These are phyloP conservation scores for Carapus acus DNA, from an alignment of 2,797 vertebrate genomes.

Conservation along the genomic window DNA sequence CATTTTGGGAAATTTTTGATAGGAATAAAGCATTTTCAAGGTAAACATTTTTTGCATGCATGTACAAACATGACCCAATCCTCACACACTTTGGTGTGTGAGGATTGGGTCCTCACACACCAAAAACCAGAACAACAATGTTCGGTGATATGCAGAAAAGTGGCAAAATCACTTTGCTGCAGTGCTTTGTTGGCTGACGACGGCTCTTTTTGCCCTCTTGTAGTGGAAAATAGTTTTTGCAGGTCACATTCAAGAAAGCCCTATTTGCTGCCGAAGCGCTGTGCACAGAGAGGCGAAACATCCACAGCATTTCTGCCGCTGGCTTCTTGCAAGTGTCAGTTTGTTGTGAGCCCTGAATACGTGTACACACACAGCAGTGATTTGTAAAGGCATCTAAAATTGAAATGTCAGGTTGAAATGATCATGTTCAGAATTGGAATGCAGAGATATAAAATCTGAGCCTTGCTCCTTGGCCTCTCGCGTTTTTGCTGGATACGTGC, in stretches of 20 bases:
- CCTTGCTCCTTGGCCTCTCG: constrained; percentile 31
- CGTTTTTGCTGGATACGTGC: constrained; percentile 31
- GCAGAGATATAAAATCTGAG: constrained; percentile 35
- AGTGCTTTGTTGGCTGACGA: not conserved
- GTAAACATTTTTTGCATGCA: too few species aligned
- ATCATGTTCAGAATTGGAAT: constrained; percentile 56
- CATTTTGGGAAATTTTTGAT: too few species aligned
- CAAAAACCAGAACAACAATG: too few species aligned
- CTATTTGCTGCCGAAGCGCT: constrained; percentile 33
- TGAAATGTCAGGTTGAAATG: constrained; percentile 67
- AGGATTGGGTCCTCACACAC: too few species aligned
- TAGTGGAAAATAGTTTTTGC: not conserved
- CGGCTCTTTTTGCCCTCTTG: not conserved
- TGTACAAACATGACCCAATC: too few species aligned
- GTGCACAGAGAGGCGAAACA: constrained; percentile 11
- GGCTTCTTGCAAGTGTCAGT: constrained; percentile 48
- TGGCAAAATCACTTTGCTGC: not conserved
- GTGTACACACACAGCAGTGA: constrained; percentile 46
- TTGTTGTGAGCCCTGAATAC: constrained; percentile 32
- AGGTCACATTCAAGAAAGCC: not conserved
- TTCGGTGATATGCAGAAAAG: not conserved
- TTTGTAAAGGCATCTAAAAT: constrained; percentile 59
- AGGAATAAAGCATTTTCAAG: too few species aligned
- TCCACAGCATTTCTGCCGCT: constrained; percentile 44
- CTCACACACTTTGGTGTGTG: too few species aligned